These are phyloP conservation scores for Lithosia quadra DNA, from an alignment of 2,888 invertebrate species.

Conservation along the genomic window DNA sequence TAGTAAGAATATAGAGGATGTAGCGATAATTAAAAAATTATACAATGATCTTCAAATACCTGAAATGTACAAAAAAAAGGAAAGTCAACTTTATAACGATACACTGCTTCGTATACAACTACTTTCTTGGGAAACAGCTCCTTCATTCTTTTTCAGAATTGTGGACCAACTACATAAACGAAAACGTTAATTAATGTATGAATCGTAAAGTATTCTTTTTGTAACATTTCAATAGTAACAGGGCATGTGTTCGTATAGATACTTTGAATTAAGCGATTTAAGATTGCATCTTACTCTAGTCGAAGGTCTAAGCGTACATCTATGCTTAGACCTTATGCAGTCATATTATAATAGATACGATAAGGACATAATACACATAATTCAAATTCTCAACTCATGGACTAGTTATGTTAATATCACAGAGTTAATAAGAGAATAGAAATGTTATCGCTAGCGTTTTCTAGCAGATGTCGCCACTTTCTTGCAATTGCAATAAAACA, in stretches of 20 bases:
- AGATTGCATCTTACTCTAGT: neutral
- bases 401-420: too few relatives aligned
- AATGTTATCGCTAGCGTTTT: too few relatives aligned
- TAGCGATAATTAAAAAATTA: constrained; percentile 75
- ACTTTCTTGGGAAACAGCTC: constrained; percentile 88
- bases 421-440: too few relatives aligned
- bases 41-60: constrained; percentile 89
- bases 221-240: neutral
- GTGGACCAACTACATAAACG: constrained; percentile 90
- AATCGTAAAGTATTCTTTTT: neutral
- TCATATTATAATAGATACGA: too few relatives aligned
- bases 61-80: constrained; percentile 89
- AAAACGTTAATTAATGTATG: constrained; percentile 47
- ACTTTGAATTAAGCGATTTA: neutral
- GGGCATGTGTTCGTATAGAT: neutral
- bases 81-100: constrained; percentile 90
- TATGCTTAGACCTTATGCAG: neutral
- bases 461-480: too few relatives aligned
- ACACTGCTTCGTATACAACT: constrained; percentile 91
- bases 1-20: constrained; percentile 87
- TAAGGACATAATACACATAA: neutral
- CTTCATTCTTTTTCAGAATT: constrained; percentile 91
- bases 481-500: too few relatives aligned
- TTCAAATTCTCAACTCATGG: too few relatives aligned
- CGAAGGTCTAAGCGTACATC: neutral